phyloP scores from a whole-genome alignment of 2,888 invertebrate species.

The Acutogordius australiensis region DNA sequence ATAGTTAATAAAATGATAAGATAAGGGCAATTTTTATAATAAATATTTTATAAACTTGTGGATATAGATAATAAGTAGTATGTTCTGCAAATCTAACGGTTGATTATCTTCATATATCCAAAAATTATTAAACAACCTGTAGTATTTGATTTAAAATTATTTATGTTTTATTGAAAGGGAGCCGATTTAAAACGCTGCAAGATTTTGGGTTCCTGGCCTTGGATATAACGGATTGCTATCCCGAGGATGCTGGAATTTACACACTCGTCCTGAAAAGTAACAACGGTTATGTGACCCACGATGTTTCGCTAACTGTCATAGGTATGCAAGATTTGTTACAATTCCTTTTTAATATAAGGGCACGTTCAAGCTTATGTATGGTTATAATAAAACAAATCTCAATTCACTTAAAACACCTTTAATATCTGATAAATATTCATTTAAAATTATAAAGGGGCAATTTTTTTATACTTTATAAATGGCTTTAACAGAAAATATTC shows the following conservation, averaged over 20 bases:
- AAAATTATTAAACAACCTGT: too few relatives aligned
- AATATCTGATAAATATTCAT: background rate
- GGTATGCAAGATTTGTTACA: too few relatives aligned
- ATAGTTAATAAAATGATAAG: too few relatives aligned
- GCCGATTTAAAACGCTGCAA: background rate
- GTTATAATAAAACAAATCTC: too few relatives aligned
- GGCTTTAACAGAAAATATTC: too few relatives aligned
- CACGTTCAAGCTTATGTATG: too few relatives aligned
- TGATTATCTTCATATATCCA: too few relatives aligned
- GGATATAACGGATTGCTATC: slow-evolving; percentile 18
- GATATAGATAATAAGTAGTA: too few relatives aligned
- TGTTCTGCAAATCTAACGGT: too few relatives aligned
- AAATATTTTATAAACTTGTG: slow-evolving; percentile 13
- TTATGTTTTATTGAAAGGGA: background rate
- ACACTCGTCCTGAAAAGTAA: slow-evolving; percentile 14
- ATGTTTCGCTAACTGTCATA: background rate
- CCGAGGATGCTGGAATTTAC: slow-evolving; percentile 21
- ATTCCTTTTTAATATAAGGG: too few relatives aligned
- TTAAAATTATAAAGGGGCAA: background rate
- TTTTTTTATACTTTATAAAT: background rate
- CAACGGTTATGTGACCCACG: background rate
- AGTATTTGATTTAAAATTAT: background rate
- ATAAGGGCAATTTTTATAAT: too few relatives aligned
- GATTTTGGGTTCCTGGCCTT: slow-evolving; percentile 15
- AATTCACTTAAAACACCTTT: too few relatives aligned